A percentile compares a stretch with the other conserved stretches of the same genome.
phyloP scores from a whole-genome alignment of 1,140 invertebrate genomes.

The Listronotus bonariensis region DNA sequence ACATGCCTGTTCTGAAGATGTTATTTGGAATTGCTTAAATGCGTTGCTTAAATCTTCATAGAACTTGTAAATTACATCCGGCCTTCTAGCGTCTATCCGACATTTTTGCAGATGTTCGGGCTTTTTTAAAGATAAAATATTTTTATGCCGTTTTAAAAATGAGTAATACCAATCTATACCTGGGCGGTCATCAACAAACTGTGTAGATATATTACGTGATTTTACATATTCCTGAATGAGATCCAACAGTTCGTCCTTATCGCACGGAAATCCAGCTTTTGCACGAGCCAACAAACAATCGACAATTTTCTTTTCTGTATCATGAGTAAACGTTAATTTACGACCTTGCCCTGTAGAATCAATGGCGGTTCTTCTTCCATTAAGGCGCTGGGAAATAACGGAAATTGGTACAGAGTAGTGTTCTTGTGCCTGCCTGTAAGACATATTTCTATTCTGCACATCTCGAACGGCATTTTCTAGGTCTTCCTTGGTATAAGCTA shows the following conservation, averaged over 20 bases:
- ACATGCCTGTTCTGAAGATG: neutral
- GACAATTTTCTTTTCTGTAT: conserved; percentile 30
- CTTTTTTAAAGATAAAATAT: conserved; percentile 18
- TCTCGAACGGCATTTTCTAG: conserved; percentile 18
- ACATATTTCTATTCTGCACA: conserved; percentile 29
- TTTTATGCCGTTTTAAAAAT: conserved; percentile 20
- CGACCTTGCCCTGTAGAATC: conserved; percentile 9
- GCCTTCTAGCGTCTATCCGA: conserved; percentile 25
- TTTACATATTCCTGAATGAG: conserved; percentile 28
- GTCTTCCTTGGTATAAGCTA: conserved; percentile 16
- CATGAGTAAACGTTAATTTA: conserved; percentile 6
- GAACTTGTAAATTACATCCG: conserved; percentile 33
- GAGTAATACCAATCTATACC: conserved; percentile 29
- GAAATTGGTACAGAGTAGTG: conserved; percentile 25
- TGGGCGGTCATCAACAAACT: conserved; percentile 27
- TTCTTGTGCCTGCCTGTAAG: conserved; percentile 20
- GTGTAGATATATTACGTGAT: conserved; percentile 13
- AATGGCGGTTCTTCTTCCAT: conserved; percentile 22
- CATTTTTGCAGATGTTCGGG: conserved; percentile 34
- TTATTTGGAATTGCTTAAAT: neutral
- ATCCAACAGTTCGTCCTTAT: conserved; percentile 26
- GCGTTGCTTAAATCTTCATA: conserved; percentile 25
- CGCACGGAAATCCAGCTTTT: conserved; percentile 23
- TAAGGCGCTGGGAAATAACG: conserved; percentile 26
- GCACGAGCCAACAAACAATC: conserved; percentile 29